Evolutionary conservation across 2,113 vertebrate species (phyloP).

Genomic region (Ciconia maguari): DNA sequence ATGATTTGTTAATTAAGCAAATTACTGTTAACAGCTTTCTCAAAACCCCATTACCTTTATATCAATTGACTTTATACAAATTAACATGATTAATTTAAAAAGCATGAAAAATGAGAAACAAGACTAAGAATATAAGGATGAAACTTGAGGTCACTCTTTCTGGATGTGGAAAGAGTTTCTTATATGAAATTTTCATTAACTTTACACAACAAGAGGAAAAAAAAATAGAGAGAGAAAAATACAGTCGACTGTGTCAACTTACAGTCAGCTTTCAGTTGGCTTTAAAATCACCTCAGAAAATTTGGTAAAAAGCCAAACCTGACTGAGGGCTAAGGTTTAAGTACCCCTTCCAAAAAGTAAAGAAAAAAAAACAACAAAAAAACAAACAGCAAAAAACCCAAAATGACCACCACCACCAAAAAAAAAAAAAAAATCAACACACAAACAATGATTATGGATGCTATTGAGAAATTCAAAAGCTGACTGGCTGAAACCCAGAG

Average conservation of each 20-base stretch:
- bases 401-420: not conserved
- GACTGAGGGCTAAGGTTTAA: not conserved
- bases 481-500: not conserved
- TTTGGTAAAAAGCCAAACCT: not conserved
- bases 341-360: not conserved
- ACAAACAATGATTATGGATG: not conserved
- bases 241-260: fast-evolving
- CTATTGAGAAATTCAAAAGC: not conserved
- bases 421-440: too few relatives aligned
- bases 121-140: not conserved
- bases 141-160: conserved; percentile 26
- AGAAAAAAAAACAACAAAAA: not conserved
- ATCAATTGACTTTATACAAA: conserved; percentile 58
- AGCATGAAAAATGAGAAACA: conserved; percentile 36
- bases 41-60: conserved; percentile 56
- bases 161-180: not conserved
- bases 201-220: not conserved
- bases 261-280: not conserved
- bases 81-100: conserved; percentile 53
- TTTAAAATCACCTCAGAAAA: not conserved
- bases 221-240: not conserved
- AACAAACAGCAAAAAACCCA: fast-evolving
- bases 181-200: not conserved
- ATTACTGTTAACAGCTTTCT: conserved; percentile 65
- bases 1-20: conserved; percentile 66